Evolutionary conservation across 1,140 invertebrate genomes (phyloP), one percentile per base, ranked within the genome.

Genomic region (Brachionus angularis): DNA sequence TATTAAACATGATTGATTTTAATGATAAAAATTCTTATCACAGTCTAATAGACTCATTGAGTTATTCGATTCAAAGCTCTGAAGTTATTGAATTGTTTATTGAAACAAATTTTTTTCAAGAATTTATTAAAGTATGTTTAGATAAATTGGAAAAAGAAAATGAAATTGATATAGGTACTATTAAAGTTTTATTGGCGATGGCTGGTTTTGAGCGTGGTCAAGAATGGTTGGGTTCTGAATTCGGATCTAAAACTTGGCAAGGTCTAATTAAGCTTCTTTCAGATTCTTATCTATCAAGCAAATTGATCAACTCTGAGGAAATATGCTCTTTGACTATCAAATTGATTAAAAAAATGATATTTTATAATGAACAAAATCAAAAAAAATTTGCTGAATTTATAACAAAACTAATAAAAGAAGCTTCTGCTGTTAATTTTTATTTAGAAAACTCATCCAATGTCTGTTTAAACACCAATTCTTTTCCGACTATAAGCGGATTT

Each of bases 401-500:
- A 23, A 55, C 34, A 0, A 5, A 29, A 36, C 18, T 64, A 34
- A 73, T 74, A 12, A 50, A 73, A 42, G 47, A 72, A 18, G 55
- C 39, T 7, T 29, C 62, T n/a, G 12, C 34, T 21, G 46, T 47
- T 47, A 29, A 29, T 29, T 31, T 42, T 33, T 55, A 72, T 72
- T 21, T 52, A 74, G 74, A 73, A 21, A 72, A 67, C 18, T 34
- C 73, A 33, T 44, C 36, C 18, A 72, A 74, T 72, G 74, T 74
- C 31, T n/a, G 27, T 39, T 34, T 14, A 21, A 39, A 39, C 8
- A 5, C 10, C 0, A 39, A 58, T n/a, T 58, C 34, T 5, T 58
- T 58, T 58, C 73, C 77, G 16, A 86, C 86, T 5, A 88, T 93
- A 73, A 90, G 89, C 12, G 90, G 91, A 10, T 93, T 94, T 78